phyloP scores from a whole-genome alignment of 2,888 invertebrate species.

The Ptycholaimellus sp. region DNA sequence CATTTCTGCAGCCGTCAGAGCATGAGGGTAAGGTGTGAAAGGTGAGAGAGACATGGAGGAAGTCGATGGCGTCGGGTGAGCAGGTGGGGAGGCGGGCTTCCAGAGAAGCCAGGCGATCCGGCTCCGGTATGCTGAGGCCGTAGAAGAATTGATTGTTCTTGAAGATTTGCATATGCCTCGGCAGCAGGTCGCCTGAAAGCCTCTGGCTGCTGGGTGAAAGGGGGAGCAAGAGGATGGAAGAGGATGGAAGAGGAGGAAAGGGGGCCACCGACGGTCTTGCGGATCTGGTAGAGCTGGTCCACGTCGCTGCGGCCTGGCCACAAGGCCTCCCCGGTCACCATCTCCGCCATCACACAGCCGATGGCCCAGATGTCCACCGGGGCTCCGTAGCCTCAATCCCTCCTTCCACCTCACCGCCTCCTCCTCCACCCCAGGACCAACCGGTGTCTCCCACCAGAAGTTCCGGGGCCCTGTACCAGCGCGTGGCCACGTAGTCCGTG shows the following conservation, averaged over 20 bases:
- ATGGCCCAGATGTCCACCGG: slow-evolving; percentile 94
- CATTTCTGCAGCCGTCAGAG: slow-evolving; percentile 51
- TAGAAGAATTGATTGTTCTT: slow-evolving; percentile 77
- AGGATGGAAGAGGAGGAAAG: neutral
- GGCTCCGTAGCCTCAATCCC: slow-evolving; percentile 36
- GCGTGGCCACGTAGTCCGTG: slow-evolving; percentile 93
- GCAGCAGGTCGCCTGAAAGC: slow-evolving; percentile 53
- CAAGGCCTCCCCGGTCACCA: slow-evolving; percentile 45
- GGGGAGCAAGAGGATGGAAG: neutral
- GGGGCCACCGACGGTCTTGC: slow-evolving; percentile 52
- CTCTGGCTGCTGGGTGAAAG: neutral
- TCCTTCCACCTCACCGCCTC: too few species aligned
- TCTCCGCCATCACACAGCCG: slow-evolving; percentile 38
- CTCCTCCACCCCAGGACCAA: too few species aligned
- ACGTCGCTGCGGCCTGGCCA: slow-evolving; percentile 98
- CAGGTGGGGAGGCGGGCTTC: slow-evolving; percentile 59
- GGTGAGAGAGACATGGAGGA: slow-evolving; percentile 52
- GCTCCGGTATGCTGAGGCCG: slow-evolving; percentile 72
- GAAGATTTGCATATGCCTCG: slow-evolving; percentile 81
- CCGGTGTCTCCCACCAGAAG: slow-evolving; percentile 79
- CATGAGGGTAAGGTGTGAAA: too few species aligned
- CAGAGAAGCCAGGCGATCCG: slow-evolving; percentile 53
- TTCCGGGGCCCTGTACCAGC: slow-evolving; percentile 95
- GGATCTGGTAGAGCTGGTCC: slow-evolving; percentile 82
- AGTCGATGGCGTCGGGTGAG: slow-evolving; percentile 47